Base-by-base conservation (phyloP, 1,140 invertebrate species). In the Bursaphelenchus mucronatus region DNA sequence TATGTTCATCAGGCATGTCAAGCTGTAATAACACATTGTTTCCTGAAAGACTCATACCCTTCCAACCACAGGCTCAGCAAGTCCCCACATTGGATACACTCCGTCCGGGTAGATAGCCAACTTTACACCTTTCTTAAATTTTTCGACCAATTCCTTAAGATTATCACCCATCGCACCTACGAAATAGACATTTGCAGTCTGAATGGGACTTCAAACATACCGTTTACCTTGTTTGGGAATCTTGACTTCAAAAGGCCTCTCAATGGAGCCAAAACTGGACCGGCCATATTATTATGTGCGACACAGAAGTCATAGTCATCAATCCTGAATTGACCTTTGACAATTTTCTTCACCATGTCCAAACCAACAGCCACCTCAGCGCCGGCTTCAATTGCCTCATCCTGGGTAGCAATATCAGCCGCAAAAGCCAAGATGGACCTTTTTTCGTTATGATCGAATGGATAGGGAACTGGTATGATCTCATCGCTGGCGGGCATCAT, bases 221-320 rank as follows among this genome's bases (percentile, higher is more conserved):
- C 77, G 51, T 79, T 79, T 7, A 67, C 47, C 59, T 58, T 74
- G 11, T 74, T 79, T 11, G 77, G 77, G 58, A 76, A 79, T 15
- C 76, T 59, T 3, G 76, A 64, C 59, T 74, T 76, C 0, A 79
- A 62, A 17, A 79, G 70, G 57, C 77, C 77, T 21, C 77, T 65
- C 0, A 79, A 61, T 21, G 79, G 71, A 61, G 61, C 53, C 40
- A 80, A 30, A 62, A 81, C 75, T 13, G 50, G 45, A 4, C 43
- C 51, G 21, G 59, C 71, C 76, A 79, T 81, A 63, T 74, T 68
- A 11, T 46, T 50, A 53, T 81, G 79, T 0, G 77, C 77, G 1
- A 79, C 74, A 61, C 78, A 81, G 64, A 79, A 79, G 63, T 79
- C 77, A 41, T 79, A 79, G 56, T 79, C 77, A 47, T 78, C 76